Percentiles rank a stretch among this genome's conserved stretches.
Evolutionary conservation across 1,140 invertebrate genomes (phyloP).

Genomic region (Pogonus chalceus): DNA sequence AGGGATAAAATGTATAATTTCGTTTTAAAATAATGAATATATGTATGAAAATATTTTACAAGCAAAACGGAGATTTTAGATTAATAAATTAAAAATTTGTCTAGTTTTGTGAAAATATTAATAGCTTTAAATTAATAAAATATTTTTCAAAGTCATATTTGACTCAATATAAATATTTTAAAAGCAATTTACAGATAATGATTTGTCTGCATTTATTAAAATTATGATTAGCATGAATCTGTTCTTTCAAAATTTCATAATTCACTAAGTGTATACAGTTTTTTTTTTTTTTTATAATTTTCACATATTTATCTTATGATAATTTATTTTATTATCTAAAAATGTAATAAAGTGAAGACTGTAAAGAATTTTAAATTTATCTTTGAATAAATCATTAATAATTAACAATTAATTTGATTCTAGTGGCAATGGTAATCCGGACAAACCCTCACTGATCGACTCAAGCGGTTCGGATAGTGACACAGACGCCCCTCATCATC

Average conservation of each 20-base stretch:
- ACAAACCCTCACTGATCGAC: constrained; percentile 30
- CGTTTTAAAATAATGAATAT: too few relatives aligned
- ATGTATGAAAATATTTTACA: too few relatives aligned
- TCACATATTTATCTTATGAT: constrained; percentile 7
- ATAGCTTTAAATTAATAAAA: too few relatives aligned
- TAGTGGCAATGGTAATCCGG: constrained; percentile 27
- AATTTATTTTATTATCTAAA: constrained; percentile 4
- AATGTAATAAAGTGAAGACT: constrained; percentile 5
- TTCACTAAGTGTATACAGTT: neutral
- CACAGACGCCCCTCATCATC: constrained; percentile 25
- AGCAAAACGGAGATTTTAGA: too few relatives aligned
- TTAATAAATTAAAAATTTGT: too few relatives aligned
- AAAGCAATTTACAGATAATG: neutral
- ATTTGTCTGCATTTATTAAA: neutral
- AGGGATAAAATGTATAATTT: too few relatives aligned
- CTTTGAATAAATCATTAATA: constrained; percentile 10
- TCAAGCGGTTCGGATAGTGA: constrained; percentile 34
- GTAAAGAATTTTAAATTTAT: constrained; percentile 1
- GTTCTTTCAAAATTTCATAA: neutral
- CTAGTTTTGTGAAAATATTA: too few relatives aligned
- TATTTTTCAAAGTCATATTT: too few relatives aligned
- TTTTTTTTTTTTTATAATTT: constrained; percentile 9
- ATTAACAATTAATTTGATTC: constrained; percentile 20
- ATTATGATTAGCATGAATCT: neutral
- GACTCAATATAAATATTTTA: too few relatives aligned